phyloP scores from a whole-genome alignment of 1,140 invertebrate genomes.

The Papilio helenus region DNA sequence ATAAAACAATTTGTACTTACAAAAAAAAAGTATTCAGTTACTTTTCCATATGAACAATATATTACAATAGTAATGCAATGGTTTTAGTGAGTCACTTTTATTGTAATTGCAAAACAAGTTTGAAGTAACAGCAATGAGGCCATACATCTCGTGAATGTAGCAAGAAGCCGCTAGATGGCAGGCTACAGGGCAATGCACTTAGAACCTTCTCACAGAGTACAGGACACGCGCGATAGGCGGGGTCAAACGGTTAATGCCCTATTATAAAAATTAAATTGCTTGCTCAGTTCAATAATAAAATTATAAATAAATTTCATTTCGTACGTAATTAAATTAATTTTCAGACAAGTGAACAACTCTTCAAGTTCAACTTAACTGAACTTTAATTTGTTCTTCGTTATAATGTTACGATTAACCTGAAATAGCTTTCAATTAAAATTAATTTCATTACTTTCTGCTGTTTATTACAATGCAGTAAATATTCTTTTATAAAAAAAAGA shows the following conservation, averaged over 20 bases:
- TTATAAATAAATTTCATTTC: neutral
- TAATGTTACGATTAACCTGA: neutral
- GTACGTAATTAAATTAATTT: neutral
- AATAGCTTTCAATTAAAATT: neutral
- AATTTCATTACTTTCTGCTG: no score
- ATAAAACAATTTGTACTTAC: no score
- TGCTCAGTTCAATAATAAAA: neutral
- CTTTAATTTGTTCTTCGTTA: neutral
- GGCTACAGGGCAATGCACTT: constrained; percentile 53
- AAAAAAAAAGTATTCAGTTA: no score
- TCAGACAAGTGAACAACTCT: neutral
- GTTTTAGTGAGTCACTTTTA: neutral
- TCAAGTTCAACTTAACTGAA: neutral
- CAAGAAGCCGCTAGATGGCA: constrained; percentile 42
- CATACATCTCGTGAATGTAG: constrained; percentile 47
- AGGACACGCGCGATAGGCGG: neutral
- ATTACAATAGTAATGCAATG: neutral
- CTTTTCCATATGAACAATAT: neutral
- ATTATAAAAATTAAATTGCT: neutral
- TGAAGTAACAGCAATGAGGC: constrained; percentile 38
- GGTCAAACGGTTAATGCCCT: neutral
- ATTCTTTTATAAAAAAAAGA: no score
- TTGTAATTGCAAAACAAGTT: neutral
- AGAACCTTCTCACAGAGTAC: neutral
- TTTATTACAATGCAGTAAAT: no score